phyloP scores from a whole-genome alignment of 2,888 invertebrate species.

The Teleiodes luculella region DNA sequence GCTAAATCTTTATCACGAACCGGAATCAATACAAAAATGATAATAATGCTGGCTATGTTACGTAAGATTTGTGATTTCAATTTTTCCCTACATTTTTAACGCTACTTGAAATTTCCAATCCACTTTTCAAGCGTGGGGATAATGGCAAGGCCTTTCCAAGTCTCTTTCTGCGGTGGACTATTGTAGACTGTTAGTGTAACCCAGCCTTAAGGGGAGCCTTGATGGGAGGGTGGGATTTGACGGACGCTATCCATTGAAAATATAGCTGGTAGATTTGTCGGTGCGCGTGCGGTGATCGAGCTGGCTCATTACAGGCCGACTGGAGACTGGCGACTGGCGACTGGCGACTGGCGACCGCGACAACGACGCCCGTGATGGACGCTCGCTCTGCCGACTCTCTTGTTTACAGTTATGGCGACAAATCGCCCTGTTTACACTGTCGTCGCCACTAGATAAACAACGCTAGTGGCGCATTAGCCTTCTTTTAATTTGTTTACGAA shows the following conservation, averaged over 20 bases:
- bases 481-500: background rate
- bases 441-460: slow-evolving; percentile 9
- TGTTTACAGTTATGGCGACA: slow-evolving; percentile 30
- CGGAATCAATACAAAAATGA: too few species aligned
- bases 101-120: too few species aligned
- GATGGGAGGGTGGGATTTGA: slow-evolving; percentile 5
- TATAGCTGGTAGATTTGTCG: slow-evolving; percentile 19
- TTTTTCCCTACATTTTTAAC: too few species aligned
- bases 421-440: slow-evolving; percentile 35
- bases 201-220: background rate
- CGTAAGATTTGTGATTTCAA: too few species aligned
- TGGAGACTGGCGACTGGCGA: background rate
- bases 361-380: background rate
- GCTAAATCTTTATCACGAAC: too few species aligned
- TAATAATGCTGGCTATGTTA: too few species aligned
- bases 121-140: too few species aligned
- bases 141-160: too few species aligned
- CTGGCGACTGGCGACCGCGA: background rate
- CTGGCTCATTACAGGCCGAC: background rate
- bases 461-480: background rate
- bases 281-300: slow-evolving; percentile 5
- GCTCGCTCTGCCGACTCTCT: background rate
- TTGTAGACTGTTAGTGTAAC: too few species aligned
- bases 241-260: slow-evolving; percentile 19
- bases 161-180: too few species aligned